Evolutionary conservation across 2,113 vertebrate species (phyloP).

Genomic region (Pelodiscus sinensis): DNA sequence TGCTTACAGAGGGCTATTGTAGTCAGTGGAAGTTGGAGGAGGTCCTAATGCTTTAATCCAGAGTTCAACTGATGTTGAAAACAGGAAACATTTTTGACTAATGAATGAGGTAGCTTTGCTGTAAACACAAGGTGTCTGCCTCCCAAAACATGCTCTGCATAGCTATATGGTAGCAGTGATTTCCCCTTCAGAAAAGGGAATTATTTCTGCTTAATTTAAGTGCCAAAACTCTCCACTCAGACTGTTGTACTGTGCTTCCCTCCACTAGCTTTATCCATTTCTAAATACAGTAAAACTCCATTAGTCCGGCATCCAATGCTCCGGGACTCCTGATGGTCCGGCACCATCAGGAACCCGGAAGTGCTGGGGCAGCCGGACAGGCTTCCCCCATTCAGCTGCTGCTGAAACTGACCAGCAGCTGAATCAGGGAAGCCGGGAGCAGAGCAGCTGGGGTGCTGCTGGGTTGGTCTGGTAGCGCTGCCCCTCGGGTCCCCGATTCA

Average conservation of each 20-base stretch:
- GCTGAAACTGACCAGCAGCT: too few species aligned
- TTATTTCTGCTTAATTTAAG: slow-evolving; percentile 3
- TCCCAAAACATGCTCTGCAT: background rate
- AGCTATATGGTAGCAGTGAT: background rate
- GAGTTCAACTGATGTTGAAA: background rate
- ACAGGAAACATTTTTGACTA: background rate
- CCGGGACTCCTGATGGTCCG: too few species aligned
- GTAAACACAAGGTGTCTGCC: background rate
- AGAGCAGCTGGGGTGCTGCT: too few species aligned
- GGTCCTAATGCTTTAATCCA: background rate
- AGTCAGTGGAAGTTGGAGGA: background rate
- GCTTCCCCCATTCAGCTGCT: too few species aligned
- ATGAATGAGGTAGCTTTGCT: background rate
- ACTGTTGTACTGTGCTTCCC: background rate
- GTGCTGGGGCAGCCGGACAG: too few species aligned
- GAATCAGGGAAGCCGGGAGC: too few species aligned
- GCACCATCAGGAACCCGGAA: too few species aligned
- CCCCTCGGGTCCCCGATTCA: too few species aligned
- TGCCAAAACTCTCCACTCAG: background rate
- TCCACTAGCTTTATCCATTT: slow-evolving; percentile 35
- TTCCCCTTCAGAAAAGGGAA: background rate
- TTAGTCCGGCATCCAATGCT: too few species aligned
- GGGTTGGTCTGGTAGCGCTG: too few species aligned
- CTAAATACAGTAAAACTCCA: too few species aligned
- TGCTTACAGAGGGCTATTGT: background rate